phyloP scores from a whole-genome alignment of 2,797 vertebrate species.

The Mormyrops boulengeri region DNA sequence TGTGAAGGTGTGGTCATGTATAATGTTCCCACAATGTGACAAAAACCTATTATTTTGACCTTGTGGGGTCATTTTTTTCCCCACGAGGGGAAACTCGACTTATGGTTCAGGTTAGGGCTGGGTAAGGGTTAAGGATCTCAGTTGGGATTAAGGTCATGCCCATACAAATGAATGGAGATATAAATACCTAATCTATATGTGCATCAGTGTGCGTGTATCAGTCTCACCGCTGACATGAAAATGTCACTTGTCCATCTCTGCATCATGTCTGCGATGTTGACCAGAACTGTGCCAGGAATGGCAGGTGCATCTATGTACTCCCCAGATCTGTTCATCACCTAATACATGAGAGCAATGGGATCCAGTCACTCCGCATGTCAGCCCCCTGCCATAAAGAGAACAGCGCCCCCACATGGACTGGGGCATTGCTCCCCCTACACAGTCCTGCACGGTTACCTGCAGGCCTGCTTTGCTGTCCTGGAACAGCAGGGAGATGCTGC shows the following conservation, averaged over 20 bases:
- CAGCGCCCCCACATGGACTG: neutral
- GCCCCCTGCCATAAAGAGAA: neutral
- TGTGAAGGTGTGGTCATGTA: neutral
- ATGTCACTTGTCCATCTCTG: conserved; percentile 65
- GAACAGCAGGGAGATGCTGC: conserved; percentile 64
- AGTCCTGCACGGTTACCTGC: conserved; percentile 45
- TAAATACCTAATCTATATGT: neutral
- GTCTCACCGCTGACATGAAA: conserved; percentile 57
- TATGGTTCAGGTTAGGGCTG: too few species aligned
- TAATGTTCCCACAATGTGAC: neutral
- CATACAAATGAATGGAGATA: neutral
- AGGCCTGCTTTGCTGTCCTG: conserved; percentile 51
- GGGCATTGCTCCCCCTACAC: neutral
- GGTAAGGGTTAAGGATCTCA: too few species aligned
- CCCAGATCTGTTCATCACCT: conserved; percentile 52
- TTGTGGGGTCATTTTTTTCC: too few species aligned
- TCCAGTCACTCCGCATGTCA: neutral
- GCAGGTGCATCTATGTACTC: conserved; percentile 48
- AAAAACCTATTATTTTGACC: too few species aligned
- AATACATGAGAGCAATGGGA: neutral
- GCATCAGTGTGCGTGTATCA: neutral
- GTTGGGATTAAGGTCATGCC: too few species aligned
- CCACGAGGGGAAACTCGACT: too few species aligned
- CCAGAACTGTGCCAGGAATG: conserved; percentile 53
- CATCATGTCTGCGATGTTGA: conserved; percentile 67